Evolutionary conservation across 2,797 vertebrate species (phyloP).

Genomic region (Ispidina picta): DNA sequence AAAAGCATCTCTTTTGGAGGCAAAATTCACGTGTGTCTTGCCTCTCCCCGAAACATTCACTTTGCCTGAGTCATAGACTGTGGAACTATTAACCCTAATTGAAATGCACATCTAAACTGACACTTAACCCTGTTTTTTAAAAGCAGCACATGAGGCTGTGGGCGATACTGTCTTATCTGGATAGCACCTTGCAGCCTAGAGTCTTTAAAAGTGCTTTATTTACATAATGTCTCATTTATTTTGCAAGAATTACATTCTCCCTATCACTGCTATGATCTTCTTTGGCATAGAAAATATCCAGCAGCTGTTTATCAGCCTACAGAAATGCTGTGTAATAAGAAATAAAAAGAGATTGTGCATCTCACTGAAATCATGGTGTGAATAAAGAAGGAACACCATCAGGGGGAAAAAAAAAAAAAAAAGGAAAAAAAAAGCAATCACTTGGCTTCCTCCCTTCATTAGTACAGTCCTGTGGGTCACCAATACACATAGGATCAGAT

Average conservation of each 20-base stretch:
- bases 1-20: not conserved
- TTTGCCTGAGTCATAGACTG: slow-evolving; percentile 26
- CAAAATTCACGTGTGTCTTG: not conserved
- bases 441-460: not conserved
- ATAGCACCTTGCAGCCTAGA: slow-evolving; percentile 38
- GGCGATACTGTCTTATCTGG: slow-evolving; percentile 26
- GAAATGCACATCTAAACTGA: slow-evolving; percentile 61
- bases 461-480: not conserved
- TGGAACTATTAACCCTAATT: slow-evolving; percentile 48
- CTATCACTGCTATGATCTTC: slow-evolving; percentile 19
- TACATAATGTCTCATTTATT: slow-evolving; percentile 62
- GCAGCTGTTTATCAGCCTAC: slow-evolving; percentile 63
- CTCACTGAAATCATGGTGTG: not conserved
- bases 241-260: slow-evolving; percentile 27
- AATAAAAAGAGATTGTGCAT: slow-evolving; percentile 19
- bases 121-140: slow-evolving; percentile 39
- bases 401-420: not conserved
- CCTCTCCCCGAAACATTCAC: not conserved
- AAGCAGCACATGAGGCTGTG: slow-evolving; percentile 24
- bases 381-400: not conserved
- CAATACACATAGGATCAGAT: not conserved
- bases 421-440: not conserved
- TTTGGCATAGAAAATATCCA: slow-evolving; percentile 55
- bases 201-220: slow-evolving; percentile 51
- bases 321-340: slow-evolving; percentile 56